These are phyloP conservation scores for Chironomus tentans DNA, from an alignment of 2,888 invertebrate genomes.

Conservation along the genomic window DNA sequence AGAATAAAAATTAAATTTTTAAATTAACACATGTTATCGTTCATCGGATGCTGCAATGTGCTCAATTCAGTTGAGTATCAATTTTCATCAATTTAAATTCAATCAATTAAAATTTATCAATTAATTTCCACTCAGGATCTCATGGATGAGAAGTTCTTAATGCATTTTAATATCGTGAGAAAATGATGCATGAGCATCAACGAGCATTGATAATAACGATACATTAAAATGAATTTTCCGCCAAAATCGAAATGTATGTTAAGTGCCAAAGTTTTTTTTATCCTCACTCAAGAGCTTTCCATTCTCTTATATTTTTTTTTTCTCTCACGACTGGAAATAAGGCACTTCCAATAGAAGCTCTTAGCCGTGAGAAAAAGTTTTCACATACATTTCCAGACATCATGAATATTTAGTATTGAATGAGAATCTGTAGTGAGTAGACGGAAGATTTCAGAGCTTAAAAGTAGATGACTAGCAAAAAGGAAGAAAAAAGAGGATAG, in stretches of 20 bases:
- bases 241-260: not conserved
- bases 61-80: not conserved
- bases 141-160: too few species aligned
- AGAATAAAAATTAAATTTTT: too few species aligned
- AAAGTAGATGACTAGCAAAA: not conserved
- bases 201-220: not conserved
- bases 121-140: too few species aligned
- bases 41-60: not conserved
- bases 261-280: not conserved
- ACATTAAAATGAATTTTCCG: not conserved
- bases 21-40: too few species aligned
- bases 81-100: too few species aligned
- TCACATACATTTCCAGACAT: not conserved
- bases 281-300: not conserved
- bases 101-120: too few species aligned
- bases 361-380: not conserved
- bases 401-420: not conserved
- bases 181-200: not conserved
- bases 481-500: not conserved
- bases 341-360: not conserved
- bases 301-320: not conserved
- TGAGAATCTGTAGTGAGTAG: not conserved
- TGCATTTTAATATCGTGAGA: too few species aligned
- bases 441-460: not conserved
- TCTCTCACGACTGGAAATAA: not conserved